Evolutionary conservation across 2,113 vertebrate genomes (phyloP).

Genomic region (Paraplagusia blochii): DNA sequence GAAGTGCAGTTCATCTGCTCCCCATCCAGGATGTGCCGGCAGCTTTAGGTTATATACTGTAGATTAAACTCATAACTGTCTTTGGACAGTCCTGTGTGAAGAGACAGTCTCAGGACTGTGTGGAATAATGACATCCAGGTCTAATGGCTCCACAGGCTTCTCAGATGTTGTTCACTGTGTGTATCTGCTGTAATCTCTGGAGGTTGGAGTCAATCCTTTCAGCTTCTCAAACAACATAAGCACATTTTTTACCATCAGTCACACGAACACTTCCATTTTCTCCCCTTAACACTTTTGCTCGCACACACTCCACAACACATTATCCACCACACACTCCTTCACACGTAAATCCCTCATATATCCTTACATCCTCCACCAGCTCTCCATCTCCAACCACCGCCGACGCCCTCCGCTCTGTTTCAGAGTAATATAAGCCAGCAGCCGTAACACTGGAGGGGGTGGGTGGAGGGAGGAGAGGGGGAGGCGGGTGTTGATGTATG

Average conservation of each 20-base stretch:
- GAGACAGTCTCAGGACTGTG: neutral
- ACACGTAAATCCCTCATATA: slow-evolving; percentile 64
- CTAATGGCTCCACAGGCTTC: slow-evolving; percentile 1
- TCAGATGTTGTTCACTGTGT: no score
- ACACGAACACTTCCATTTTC: slow-evolving; percentile 19
- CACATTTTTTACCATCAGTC: no score
- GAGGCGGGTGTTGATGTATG: slow-evolving; percentile 68
- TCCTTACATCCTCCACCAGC: slow-evolving; percentile 61
- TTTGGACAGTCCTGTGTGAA: neutral
- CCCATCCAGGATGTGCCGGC: neutral
- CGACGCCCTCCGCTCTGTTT: slow-evolving; percentile 35
- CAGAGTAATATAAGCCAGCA: slow-evolving; percentile 62
- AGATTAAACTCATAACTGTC: neutral
- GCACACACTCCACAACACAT: slow-evolving; percentile 33
- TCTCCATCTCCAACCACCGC: slow-evolving; percentile 31
- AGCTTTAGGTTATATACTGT: neutral
- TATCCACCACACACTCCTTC: slow-evolving; percentile 40
- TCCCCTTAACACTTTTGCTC: slow-evolving; percentile 27
- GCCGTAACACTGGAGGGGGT: slow-evolving; percentile 42
- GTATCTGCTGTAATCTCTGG: no score
- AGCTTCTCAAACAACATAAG: slow-evolving; percentile 15
- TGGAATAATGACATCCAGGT: neutral
- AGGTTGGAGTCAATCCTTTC: neutral
- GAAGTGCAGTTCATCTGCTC: neutral
- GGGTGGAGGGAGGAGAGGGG: slow-evolving; percentile 21